A percentile compares a stretch with the other conserved stretches of the same genome.
Conservation (phyloP, 2,113 vertebrate genomes). For the Madoqua kirkii region DNA sequence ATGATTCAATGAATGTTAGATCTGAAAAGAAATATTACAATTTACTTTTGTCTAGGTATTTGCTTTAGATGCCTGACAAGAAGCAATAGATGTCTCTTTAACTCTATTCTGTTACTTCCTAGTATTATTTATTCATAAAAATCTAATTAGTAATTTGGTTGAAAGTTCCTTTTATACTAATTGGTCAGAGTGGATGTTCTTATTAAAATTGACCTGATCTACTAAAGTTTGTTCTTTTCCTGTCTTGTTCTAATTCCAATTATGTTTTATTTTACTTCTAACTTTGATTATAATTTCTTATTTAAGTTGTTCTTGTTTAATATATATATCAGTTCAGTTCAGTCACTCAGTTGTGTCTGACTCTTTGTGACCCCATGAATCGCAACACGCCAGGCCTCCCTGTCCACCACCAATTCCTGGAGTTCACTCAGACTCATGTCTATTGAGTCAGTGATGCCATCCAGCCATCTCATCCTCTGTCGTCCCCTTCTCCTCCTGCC, state of each 20-base stretch:
- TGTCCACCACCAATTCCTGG: no score
- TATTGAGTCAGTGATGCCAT: no score
- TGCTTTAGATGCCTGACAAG: not conserved
- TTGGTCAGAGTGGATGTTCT: not conserved
- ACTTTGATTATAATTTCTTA: not conserved
- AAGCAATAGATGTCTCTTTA: not conserved
- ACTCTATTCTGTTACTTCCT: not conserved
- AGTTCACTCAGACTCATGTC: no score
- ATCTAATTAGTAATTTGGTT: slow-evolving; percentile 12
- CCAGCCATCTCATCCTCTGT: no score
- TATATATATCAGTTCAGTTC: not conserved
- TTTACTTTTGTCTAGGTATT: not conserved
- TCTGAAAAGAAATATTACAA: not conserved
- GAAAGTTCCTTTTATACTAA: not conserved
- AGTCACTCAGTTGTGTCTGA: no score
- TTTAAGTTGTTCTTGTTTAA: not conserved
- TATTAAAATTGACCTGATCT: not conserved
- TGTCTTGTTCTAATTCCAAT: not conserved
- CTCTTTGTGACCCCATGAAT: no score
- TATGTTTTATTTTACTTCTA: slow-evolving; percentile 5
- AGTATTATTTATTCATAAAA: slow-evolving; percentile 25
- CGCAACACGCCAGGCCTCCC: no score
- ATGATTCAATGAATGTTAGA: not conserved
- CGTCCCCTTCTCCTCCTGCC: no score
- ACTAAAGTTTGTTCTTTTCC: not conserved